Evolutionary conservation across 1,140 invertebrate species (phyloP).

Genomic region (Dendroctonus ponderosae): DNA sequence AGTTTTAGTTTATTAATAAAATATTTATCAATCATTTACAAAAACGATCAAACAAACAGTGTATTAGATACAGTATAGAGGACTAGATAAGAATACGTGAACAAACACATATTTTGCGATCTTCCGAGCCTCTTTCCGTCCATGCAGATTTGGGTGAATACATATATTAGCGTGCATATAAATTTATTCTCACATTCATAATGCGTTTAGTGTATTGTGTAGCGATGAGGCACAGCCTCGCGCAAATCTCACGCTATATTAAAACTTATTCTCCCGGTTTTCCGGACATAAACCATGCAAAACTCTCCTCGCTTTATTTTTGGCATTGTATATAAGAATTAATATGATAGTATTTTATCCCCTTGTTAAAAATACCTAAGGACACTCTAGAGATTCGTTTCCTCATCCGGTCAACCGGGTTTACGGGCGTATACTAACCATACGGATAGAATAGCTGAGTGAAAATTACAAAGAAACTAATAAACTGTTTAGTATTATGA

Average conservation of each 20-base stretch:
- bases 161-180: background rate
- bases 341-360: slow-evolving; percentile 45
- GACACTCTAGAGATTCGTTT: slow-evolving; percentile 43
- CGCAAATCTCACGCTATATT: slow-evolving; percentile 22
- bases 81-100: too few species aligned
- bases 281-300: slow-evolving; percentile 20
- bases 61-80: too few species aligned
- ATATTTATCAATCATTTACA: too few species aligned
- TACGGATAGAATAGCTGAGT: too few species aligned
- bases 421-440: too few species aligned
- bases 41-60: too few species aligned
- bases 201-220: slow-evolving; percentile 9
- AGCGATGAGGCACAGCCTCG: slow-evolving; percentile 7
- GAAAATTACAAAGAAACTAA: too few species aligned
- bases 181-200: slow-evolving; percentile 16
- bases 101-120: too few species aligned
- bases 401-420: slow-evolving; percentile 44
- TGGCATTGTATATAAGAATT: slow-evolving; percentile 44
- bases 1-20: too few species aligned
- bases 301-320: slow-evolving; percentile 29
- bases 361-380: slow-evolving; percentile 43
- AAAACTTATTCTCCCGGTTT: slow-evolving; percentile 28
- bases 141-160: too few species aligned
- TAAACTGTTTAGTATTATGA: too few species aligned
- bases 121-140: too few species aligned